Conservation (phyloP, 1,140 invertebrate species). For the Sycophila sp. region DNA sequence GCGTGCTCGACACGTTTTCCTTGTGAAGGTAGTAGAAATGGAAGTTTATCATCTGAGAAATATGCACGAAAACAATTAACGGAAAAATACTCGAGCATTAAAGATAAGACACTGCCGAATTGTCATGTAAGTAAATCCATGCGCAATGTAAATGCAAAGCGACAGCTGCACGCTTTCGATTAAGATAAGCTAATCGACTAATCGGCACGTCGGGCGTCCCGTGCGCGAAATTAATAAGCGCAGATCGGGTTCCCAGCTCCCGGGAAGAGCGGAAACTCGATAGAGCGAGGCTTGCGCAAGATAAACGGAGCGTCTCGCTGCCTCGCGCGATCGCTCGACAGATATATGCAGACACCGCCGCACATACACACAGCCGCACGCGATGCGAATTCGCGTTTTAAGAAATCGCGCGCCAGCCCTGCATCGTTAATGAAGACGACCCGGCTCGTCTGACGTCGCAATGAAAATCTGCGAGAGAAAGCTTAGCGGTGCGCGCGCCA, state of each 20-base stretch:
- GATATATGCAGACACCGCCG: background rate
- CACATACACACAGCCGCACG: background rate
- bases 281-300: conserved; percentile 11
- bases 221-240: conserved; percentile 9
- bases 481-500: conserved; percentile 1
- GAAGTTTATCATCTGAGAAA: background rate
- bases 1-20: no score
- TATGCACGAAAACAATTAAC: no score
- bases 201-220: no score
- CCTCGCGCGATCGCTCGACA: background rate
- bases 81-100: no score
- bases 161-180: conserved; percentile 12
- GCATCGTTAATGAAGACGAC: conserved; percentile 33
- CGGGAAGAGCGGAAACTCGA: conserved; percentile 31
- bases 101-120: no score
- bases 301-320: no score
- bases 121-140: conserved; percentile 8
- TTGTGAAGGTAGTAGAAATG: no score
- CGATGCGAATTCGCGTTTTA: conserved; percentile 5
- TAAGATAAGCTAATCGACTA: conserved; percentile 26
- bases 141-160: conserved; percentile 16
- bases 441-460: conserved; percentile 39
- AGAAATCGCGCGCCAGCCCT: conserved; percentile 43
- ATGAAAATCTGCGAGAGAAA: conserved; percentile 52
- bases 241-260: conserved; percentile 25